Percentiles rank a stretch among this genome's conserved stretches.
Conservation (phyloP, 2,888 invertebrate species). For the Myopa tessellatipennis region DNA sequence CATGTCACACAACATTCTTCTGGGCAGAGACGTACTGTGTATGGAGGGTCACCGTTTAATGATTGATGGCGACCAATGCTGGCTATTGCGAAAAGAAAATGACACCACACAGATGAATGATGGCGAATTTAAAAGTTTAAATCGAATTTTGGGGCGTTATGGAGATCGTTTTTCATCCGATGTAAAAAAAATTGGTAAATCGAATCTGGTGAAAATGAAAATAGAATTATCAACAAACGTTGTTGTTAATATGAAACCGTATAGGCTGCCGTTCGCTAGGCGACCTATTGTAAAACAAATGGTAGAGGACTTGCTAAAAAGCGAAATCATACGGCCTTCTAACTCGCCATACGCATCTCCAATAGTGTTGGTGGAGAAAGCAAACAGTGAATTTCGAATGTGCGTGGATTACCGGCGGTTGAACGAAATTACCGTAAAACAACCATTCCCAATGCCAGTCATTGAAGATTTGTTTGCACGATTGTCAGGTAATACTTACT, state of each 20-base stretch:
- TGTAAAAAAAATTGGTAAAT: conserved; percentile 9
- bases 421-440: conserved; percentile 39
- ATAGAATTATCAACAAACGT: background rate
- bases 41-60: too few species aligned
- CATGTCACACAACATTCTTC: too few species aligned
- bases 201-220: conserved; percentile 6
- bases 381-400: conserved; percentile 46
- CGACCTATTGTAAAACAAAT: conserved; percentile 40
- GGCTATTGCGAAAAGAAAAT: too few species aligned
- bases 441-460: too few species aligned
- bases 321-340: conserved; percentile 39
- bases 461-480: too few species aligned
- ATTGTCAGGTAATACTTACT: too few species aligned
- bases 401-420: conserved; percentile 32
- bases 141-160: background rate
- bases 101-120: too few species aligned
- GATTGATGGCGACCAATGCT: too few species aligned
- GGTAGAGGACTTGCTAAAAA: conserved; percentile 40
- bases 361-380: conserved; percentile 46
- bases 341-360: conserved; percentile 15
- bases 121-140: too few species aligned
- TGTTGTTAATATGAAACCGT: conserved; percentile 13
- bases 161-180: background rate
- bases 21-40: too few species aligned
- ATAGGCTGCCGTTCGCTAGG: conserved; percentile 17